Evolutionary conservation across 2,113 vertebrate species (phyloP), one percentile per base, ranked within the genome.

Genomic region (Perognathus longimembris): DNA sequence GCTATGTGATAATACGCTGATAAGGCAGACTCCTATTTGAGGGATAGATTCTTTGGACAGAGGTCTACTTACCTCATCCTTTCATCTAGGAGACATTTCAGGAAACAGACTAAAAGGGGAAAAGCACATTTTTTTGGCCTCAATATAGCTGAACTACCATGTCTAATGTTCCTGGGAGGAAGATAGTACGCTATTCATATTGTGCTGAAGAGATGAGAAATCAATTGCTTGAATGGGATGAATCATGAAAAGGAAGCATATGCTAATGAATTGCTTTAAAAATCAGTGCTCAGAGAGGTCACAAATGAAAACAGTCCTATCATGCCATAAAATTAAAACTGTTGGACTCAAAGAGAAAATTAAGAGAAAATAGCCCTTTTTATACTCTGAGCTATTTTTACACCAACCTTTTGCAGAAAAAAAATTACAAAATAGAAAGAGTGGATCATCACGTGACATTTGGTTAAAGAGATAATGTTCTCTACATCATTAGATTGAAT

Each of bases 181-280:
- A 91, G 45, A 93, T 18, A 76, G 64, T 79, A 57, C 64, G 91
- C 91, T 89, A 94, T 91, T 94, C 77, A 90, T 78, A 94, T 63
- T 96, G 64, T 90, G 73, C 64, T 95, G 57, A 93, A 93, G 57
- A 90, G 87, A 94, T 18, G 88, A 85, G 59, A 59, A 96, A 94
- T 93, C 73, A 96, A 70, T 92, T 86, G 57, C 76, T 94, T 80
- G 73, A 95, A 92, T 92, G 50, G 75, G 71, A 26, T 88, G 89
- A 96, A 95, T 96, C 78, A 94, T 34, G 30, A 67, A 89, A 42
- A 92, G 40, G 92, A 97, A 96, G 69, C 63, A 81, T 71, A 94
- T 93, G 82, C 45, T 96, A 95, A 97, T 94, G 45, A 92, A 73
- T 74, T 93, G 66, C 34, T 92, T 92, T 45, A 45, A 89, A 94